Evolutionary conservation across 53 echinoderm and acorn worm species (phyloP).

Genomic region (Crossaster papposus): DNA sequence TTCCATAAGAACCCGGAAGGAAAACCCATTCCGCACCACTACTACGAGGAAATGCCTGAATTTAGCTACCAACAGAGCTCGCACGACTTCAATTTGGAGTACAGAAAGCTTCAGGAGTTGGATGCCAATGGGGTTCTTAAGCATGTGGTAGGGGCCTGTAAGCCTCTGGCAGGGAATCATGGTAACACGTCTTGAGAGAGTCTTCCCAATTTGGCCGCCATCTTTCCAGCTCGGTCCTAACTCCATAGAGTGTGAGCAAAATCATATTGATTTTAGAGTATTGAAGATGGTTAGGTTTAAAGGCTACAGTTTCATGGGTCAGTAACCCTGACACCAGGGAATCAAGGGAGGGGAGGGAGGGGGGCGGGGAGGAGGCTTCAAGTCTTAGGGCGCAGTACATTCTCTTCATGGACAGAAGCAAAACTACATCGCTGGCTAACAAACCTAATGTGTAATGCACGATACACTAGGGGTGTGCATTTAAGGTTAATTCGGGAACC

Average conservation of each 20-base stretch:
- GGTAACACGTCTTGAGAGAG: no score
- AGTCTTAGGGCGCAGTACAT: no score
- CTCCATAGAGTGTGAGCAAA: no score
- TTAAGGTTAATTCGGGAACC: no score
- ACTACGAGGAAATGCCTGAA: constrained; percentile 62
- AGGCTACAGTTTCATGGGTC: background rate
- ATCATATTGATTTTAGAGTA: no score
- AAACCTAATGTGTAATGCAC: no score
- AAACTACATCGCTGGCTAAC: no score
- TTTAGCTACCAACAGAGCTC: constrained; percentile 40
- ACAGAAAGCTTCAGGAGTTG: background rate
- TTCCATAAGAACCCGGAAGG: constrained; percentile 43
- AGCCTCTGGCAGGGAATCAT: background rate
- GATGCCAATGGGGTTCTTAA: constrained; percentile 30
- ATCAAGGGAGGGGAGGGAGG: no score
- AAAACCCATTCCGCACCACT: constrained; percentile 58
- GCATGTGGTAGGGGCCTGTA: background rate
- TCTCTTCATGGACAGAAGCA: no score
- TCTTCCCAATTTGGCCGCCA: background rate
- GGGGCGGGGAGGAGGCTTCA: no score
- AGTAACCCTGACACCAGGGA: background rate
- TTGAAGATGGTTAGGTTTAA: no score
- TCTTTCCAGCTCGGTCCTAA: background rate
- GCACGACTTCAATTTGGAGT: constrained; percentile 53
- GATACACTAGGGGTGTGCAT: no score